These are phyloP conservation scores for Melikaiella ostensackeni DNA, from an alignment of 2,888 invertebrate species.

Conservation along the genomic window DNA sequence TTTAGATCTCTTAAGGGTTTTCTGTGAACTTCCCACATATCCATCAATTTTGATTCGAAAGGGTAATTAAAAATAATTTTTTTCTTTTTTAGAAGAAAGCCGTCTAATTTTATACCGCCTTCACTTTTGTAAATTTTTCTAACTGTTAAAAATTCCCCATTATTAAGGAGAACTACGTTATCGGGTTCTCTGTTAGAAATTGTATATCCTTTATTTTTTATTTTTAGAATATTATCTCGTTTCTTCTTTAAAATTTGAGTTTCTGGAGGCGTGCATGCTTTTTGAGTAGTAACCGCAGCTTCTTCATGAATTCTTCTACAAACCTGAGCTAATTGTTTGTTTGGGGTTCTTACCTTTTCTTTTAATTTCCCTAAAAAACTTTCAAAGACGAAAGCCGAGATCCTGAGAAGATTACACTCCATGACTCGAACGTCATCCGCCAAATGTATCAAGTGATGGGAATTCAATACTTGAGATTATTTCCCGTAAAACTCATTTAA, in stretches of 20 bases:
- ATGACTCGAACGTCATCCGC: constrained; percentile 15
- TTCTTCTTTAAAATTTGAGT: neutral
- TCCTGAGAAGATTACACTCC: neutral
- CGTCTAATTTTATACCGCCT: neutral
- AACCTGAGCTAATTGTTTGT: constrained; percentile 1
- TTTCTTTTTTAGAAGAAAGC: neutral
- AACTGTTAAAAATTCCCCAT: too few relatives aligned
- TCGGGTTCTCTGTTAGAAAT: too few relatives aligned
- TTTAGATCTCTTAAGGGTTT: neutral
- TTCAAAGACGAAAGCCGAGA: constrained; percentile 9
- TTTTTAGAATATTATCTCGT: neutral
- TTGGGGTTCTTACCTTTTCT: neutral
- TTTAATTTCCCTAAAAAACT: constrained; percentile 16
- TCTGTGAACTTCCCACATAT: constrained; percentile 11
- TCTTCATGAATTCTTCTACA: too few relatives aligned
- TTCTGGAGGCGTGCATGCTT: neutral
- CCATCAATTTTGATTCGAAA: neutral
- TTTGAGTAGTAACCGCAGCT: neutral
- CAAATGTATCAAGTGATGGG: constrained; percentile 8
- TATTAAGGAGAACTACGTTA: neutral
- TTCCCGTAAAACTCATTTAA: neutral
- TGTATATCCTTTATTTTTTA: too few relatives aligned
- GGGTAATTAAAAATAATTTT: constrained; percentile 13
- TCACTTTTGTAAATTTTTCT: neutral
- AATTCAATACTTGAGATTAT: too few relatives aligned